phyloP scores from a whole-genome alignment of 2,797 vertebrate genomes.

The Philypnodon macrostomus region DNA sequence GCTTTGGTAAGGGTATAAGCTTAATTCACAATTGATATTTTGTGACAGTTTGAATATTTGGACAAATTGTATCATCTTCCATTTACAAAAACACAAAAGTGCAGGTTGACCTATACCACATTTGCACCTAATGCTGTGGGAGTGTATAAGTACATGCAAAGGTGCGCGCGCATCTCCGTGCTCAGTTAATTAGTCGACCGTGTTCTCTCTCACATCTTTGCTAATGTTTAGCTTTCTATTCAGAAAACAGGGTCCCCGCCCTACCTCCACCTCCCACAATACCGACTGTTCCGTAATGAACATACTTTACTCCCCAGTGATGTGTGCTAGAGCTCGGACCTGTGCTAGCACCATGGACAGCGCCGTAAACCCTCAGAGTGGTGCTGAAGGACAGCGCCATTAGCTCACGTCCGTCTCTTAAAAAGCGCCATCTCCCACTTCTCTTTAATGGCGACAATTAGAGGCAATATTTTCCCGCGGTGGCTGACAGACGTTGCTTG shows the following conservation, averaged over 20 bases:
- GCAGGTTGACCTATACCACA: too few species aligned
- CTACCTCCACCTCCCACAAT: constrained; percentile 31
- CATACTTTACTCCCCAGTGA: constrained; percentile 63
- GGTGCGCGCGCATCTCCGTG: constrained; percentile 69
- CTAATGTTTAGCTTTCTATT: constrained; percentile 98
- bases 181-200: constrained; percentile 90
- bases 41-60: too few species aligned
- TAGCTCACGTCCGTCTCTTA: constrained; percentile 12
- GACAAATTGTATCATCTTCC: too few species aligned
- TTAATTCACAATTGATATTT: too few species aligned
- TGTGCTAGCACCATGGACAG: constrained; percentile 52
- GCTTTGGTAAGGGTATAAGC: background rate
- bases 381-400: constrained; percentile 19
- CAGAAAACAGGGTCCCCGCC: constrained; percentile 81
- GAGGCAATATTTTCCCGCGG: constrained; percentile 93
- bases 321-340: background rate
- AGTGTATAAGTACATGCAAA: constrained; percentile 24
- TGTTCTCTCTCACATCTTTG: constrained; percentile 92
- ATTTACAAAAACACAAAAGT: too few species aligned
- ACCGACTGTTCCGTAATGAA: constrained; percentile 77
- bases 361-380: constrained; percentile 8
- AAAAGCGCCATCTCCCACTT: constrained; percentile 86
- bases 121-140: background rate
- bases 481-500: constrained; percentile 99
- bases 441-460: constrained; percentile 95